These are phyloP conservation scores for Gila robusta DNA, from an alignment of 2,797 vertebrate species.

Conservation along the genomic window DNA sequence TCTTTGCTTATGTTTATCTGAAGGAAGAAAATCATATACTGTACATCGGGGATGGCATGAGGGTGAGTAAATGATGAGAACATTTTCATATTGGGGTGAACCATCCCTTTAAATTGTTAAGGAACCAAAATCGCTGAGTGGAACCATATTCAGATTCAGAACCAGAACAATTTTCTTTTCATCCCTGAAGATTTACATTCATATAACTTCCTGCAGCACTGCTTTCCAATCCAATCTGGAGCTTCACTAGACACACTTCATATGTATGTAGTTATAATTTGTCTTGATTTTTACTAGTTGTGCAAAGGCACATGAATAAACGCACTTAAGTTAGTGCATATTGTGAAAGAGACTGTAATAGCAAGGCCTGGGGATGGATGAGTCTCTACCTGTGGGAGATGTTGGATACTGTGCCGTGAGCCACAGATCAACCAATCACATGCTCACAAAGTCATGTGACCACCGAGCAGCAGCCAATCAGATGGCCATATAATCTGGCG, in stretches of 20 bases:
- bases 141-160: neutral
- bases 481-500: neutral
- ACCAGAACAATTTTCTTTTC: neutral
- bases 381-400: slow-evolving; percentile 31
- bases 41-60: neutral
- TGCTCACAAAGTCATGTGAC: slow-evolving; percentile 13
- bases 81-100: neutral
- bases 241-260: neutral
- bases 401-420: neutral
- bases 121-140: neutral
- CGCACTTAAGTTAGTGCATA: neutral
- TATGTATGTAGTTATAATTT: neutral
- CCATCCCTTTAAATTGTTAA: neutral
- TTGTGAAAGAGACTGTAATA: neutral
- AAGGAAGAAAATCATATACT: neutral
- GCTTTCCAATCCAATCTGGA: neutral
- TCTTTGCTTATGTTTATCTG: neutral
- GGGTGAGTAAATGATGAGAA: neutral
- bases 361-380: slow-evolving; percentile 7
- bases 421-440: slow-evolving; percentile 26
- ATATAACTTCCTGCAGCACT: neutral
- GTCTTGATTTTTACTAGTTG: neutral
- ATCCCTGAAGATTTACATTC: neutral
- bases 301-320: neutral
- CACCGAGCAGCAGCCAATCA: slow-evolving; percentile 16